Evolutionary conservation across 2,888 invertebrate species (phyloP).

Genomic region (Nowickia ferox): DNA sequence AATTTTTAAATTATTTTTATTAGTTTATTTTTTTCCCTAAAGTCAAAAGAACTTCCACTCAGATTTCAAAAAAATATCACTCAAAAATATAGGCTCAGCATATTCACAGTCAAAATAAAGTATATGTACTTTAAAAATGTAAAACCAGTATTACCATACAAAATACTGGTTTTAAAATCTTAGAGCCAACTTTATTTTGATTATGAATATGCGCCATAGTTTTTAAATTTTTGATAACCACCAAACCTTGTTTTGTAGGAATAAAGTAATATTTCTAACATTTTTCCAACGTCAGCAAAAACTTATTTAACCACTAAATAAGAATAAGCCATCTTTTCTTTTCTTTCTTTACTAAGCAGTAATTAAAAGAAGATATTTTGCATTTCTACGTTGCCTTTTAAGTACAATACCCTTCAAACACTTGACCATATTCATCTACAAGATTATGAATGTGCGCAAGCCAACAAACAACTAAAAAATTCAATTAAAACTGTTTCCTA

Average conservation of each 20-base stretch:
- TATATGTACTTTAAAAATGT: too few relatives aligned
- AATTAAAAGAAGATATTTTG: slow-evolving; percentile 1
- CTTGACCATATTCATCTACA: slow-evolving; percentile 10
- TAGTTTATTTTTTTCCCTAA: too few relatives aligned
- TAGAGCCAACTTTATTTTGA: too few relatives aligned
- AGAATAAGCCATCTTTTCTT: not conserved
- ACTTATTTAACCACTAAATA: not conserved
- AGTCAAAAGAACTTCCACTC: too few relatives aligned
- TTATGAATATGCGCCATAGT: too few relatives aligned
- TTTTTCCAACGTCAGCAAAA: not conserved
- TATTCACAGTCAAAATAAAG: too few relatives aligned
- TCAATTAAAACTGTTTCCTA: slow-evolving; percentile 54
- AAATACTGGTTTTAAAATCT: too few relatives aligned
- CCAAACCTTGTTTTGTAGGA: not conserved
- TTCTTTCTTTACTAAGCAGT: not conserved
- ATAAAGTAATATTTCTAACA: not conserved
- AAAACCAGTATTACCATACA: too few relatives aligned
- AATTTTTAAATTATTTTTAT: too few relatives aligned
- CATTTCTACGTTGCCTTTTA: not conserved
- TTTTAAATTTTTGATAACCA: not conserved
- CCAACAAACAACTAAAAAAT: slow-evolving; percentile 36
- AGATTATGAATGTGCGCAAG: slow-evolving; percentile 9
- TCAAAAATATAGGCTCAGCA: too few relatives aligned
- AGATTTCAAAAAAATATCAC: too few relatives aligned
- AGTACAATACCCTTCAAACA: slow-evolving; percentile 1